phyloP scores from a whole-genome alignment of 2,888 invertebrate species.

The Drosophila maculinotata region DNA sequence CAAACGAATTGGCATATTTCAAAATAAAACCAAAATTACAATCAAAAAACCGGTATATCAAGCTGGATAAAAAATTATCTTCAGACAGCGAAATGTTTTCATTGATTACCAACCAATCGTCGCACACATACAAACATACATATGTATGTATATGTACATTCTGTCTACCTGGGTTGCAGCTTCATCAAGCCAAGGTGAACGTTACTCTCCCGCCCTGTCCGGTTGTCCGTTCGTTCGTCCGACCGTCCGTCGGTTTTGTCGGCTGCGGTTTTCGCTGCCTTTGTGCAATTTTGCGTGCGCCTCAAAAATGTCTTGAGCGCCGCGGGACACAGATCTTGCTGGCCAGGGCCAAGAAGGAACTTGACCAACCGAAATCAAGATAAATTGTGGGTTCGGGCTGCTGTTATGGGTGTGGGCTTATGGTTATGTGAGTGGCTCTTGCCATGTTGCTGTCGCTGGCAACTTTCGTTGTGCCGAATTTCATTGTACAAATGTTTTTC shows the following conservation, averaged over 20 bases:
- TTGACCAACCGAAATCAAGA: conserved; percentile 57
- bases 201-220: conserved; percentile 14
- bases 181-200: conserved; percentile 55
- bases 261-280: conserved; percentile 45
- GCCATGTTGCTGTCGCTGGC: conserved; percentile 17
- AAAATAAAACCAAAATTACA: conserved; percentile 25
- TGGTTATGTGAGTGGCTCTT: conserved; percentile 31
- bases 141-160: neutral
- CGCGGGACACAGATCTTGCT: conserved; percentile 14
- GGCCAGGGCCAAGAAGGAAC: conserved; percentile 61
- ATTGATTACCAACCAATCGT: conserved; percentile 72
- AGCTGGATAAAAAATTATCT: conserved; percentile 10
- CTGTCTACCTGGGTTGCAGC: conserved; percentile 58
- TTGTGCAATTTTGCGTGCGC: conserved; percentile 53
- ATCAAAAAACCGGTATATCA: conserved; percentile 40
- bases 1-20: conserved; percentile 36
- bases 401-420: conserved; percentile 29
- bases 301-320: conserved; percentile 22
- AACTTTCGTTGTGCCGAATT: conserved; percentile 80
- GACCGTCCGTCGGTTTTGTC: neutral
- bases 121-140: conserved; percentile 14
- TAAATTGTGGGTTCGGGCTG: conserved; percentile 70
- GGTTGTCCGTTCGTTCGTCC: conserved; percentile 7
- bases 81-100: conserved; percentile 56
- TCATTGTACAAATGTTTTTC: conserved; percentile 68